phyloP scores from a whole-genome alignment of 2,113 vertebrate species.

The Pogonocichla stellata region DNA sequence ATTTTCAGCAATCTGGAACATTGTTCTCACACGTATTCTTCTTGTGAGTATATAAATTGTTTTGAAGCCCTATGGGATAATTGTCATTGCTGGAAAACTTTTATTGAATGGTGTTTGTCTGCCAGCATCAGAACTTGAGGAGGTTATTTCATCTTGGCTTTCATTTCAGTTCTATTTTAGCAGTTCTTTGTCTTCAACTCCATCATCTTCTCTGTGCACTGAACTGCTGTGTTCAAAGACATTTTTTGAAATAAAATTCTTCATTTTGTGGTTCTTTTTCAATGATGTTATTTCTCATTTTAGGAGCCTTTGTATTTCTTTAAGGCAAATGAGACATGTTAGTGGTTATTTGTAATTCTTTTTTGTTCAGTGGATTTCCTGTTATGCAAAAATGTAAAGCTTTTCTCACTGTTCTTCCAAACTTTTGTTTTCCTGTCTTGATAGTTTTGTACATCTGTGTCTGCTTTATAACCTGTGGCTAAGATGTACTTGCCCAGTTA shows the following conservation, averaged over 20 bases:
- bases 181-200: conserved; percentile 47
- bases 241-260: conserved; percentile 49
- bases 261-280: conserved; percentile 56
- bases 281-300: conserved; percentile 45
- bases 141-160: conserved; percentile 47
- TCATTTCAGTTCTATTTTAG: conserved; percentile 49
- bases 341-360: conserved; percentile 61
- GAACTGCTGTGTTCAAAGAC: conserved; percentile 45
- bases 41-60: not conserved
- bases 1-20: not conserved
- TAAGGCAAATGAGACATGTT: conserved; percentile 61
- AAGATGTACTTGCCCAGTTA: conserved; percentile 39
- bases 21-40: not conserved
- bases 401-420: conserved; percentile 55
- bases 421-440: conserved; percentile 56
- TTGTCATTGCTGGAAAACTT: conserved; percentile 22
- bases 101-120: conserved; percentile 50
- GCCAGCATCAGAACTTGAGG: conserved; percentile 15
- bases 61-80: conserved; percentile 41
- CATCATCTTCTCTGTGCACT: conserved; percentile 38
- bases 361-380: conserved; percentile 68
- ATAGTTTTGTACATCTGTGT: conserved; percentile 61
- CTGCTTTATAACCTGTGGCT: conserved; percentile 66
- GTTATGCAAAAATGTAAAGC: conserved; percentile 62
- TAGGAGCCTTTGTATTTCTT: conserved; percentile 63